Evolutionary conservation across 2,113 vertebrate genomes (phyloP), one percentile per base, ranked within the genome.

Genomic region (Nibea coibor): DNA sequence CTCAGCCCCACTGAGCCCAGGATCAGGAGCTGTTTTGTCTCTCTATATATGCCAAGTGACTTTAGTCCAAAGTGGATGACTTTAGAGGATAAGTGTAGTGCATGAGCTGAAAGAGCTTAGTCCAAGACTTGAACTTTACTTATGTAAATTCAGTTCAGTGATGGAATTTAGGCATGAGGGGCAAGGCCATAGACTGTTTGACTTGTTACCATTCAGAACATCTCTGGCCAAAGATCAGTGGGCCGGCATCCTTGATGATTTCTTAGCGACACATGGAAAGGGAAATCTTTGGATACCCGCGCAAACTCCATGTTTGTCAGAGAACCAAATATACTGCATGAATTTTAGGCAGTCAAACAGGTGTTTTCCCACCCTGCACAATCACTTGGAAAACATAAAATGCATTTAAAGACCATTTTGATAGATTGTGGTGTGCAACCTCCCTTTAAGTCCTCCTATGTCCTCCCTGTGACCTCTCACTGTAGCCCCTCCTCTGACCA

Each of bases 21-120:
- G 62, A 85, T 86, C 58, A 73, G 69, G 47, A 76, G 28, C 58
- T 65, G 72, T 88, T 92, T 87, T 83, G 80, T 86, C 80, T 83
- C 81, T 75, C 42, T 80, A 45, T 85, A 64, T 72, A 62, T 20
- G 57, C 57, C 20, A 2, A 62, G 54, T 82, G 75, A 82, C 17
- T 67, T 65, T 50, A 80, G 62, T 42, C 70, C 56, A 81, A 72
- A 86, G 72, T 79, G 74, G 70, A 69, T 63, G 68, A 75, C 68
- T 86, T 75, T 62, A 73, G 65, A 83, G 81, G 75, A 83, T 82
- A 67, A 78, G 63, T 70, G 58, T 66, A 61, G 56, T 56, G 35
- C 78, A 72, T 72, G 68, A 82, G 75, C 71, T 47, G 17, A 75
- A 51, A 73, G 47, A 66, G 70, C 78, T 85, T 81, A 82, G 66